Percentiles rank a stretch among this genome's conserved stretches.
Evolutionary conservation across 2,113 vertebrate species (phyloP).

Genomic region (Choloepus hoffmanni): DNA sequence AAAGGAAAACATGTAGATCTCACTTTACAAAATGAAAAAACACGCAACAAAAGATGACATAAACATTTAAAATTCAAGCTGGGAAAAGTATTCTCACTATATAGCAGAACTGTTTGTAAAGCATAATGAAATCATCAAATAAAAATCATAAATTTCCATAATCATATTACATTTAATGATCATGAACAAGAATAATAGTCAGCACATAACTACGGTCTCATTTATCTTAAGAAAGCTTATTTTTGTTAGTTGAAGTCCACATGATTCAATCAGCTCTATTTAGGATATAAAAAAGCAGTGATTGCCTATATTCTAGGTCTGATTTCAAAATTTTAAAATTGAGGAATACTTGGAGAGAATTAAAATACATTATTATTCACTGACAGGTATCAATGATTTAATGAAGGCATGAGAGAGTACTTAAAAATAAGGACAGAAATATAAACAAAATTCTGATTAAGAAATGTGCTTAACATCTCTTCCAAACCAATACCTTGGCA

Average conservation of each 20-base stretch:
- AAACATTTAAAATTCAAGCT: slow-evolving; percentile 37
- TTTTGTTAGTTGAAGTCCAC: neutral
- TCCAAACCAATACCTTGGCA: neutral
- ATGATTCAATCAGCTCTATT: neutral
- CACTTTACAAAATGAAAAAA: neutral
- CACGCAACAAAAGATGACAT: neutral
- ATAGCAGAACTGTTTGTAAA: neutral
- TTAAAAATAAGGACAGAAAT: slow-evolving; percentile 30
- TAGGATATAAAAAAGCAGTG: neutral
- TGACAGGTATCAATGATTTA: slow-evolving; percentile 22
- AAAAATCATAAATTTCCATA: neutral
- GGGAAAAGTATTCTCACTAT: neutral
- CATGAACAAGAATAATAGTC: neutral
- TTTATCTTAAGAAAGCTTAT: neutral
- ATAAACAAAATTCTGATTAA: slow-evolving; percentile 19
- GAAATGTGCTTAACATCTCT: neutral
- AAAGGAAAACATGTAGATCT: neutral
- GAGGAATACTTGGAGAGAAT: slow-evolving; percentile 25
- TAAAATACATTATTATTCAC: slow-evolving; percentile 39
- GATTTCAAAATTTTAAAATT: slow-evolving; percentile 50
- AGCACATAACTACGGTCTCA: neutral
- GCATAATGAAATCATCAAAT: neutral
- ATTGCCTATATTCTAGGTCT: neutral
- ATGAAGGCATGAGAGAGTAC: neutral
- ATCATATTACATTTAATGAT: too few relatives aligned